These are phyloP conservation scores for Calliphora vicina DNA, from an alignment of 1,140 invertebrate genomes.

Conservation along the genomic window DNA sequence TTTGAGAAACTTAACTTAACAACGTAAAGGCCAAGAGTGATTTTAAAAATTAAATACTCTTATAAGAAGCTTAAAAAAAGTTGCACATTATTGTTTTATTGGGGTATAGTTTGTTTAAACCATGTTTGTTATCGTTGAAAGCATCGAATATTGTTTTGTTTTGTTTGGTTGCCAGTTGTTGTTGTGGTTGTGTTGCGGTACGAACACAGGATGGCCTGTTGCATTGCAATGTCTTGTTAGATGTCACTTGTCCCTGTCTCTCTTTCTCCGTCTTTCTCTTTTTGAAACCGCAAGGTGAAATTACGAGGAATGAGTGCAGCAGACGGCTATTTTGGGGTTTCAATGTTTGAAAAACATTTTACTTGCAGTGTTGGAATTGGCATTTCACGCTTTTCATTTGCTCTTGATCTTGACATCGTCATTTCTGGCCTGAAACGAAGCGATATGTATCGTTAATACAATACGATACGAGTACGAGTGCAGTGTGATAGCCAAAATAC, in stretches of 20 bases:
- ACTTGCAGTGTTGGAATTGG: slow-evolving; percentile 23
- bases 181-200: background rate
- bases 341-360: background rate
- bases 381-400: slow-evolving; percentile 27
- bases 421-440: background rate
- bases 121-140: background rate
- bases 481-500: slow-evolving; percentile 26
- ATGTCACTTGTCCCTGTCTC: slow-evolving; percentile 28
- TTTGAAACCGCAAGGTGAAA: slow-evolving; percentile 8
- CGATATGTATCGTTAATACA: background rate
- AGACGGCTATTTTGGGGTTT: background rate
- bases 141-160: background rate
- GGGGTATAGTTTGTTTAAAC: too few relatives aligned
- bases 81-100: too few relatives aligned
- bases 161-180: too few relatives aligned
- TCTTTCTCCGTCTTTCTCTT: background rate
- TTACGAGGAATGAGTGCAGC: background rate
- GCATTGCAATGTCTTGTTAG: slow-evolving; percentile 36
- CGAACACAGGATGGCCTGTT: slow-evolving; percentile 22
- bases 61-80: too few relatives aligned
- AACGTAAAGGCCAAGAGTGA: too few relatives aligned
- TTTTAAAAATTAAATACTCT: too few relatives aligned
- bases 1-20: too few relatives aligned
- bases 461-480: background rate
- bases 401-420: slow-evolving; percentile 20